Percentiles rank a stretch among this genome's conserved stretches.
Evolutionary conservation across 2,113 vertebrate genomes (phyloP).

Genomic region (Formicarius rufipectus): DNA sequence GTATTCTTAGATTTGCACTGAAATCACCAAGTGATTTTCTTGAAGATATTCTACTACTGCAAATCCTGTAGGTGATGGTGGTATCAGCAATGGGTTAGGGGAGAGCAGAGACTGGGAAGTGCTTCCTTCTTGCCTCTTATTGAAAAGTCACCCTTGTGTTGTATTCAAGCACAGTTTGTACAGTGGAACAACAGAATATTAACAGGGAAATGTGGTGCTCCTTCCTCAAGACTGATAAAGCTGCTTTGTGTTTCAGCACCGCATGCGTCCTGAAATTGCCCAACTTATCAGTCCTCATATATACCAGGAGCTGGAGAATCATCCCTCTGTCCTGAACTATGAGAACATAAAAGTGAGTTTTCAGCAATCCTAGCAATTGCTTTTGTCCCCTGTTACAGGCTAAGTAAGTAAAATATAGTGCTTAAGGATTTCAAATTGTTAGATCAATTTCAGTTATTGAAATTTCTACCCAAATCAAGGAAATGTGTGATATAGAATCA

Average conservation of each 20-base stretch:
- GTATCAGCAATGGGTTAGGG: neutral
- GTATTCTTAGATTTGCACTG: neutral
- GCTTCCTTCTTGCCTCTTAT: neutral
- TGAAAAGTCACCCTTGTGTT: neutral
- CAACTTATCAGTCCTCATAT: slow-evolving; percentile 88
- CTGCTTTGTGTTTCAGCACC: slow-evolving; percentile 81
- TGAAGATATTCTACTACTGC: neutral
- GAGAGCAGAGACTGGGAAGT: neutral
- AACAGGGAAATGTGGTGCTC: neutral
- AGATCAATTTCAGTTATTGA: neutral
- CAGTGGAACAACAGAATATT: neutral
- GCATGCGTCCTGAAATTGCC: slow-evolving; percentile 94
- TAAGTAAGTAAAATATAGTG: neutral
- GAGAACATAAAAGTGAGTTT: slow-evolving; percentile 87
- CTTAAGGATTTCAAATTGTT: neutral
- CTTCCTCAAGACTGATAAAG: neutral
- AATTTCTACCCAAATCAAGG: neutral
- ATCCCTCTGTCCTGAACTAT: slow-evolving; percentile 88
- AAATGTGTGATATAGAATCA: neutral
- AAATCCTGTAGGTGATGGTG: neutral
- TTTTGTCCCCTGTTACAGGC: neutral
- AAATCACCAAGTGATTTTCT: neutral
- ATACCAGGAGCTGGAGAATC: slow-evolving; percentile 88
- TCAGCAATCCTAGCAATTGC: neutral
- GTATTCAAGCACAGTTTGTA: neutral